These are phyloP conservation scores for Cyprinodon brontotheroides DNA, from an alignment of 2,113 vertebrate genomes.

Conservation along the genomic window DNA sequence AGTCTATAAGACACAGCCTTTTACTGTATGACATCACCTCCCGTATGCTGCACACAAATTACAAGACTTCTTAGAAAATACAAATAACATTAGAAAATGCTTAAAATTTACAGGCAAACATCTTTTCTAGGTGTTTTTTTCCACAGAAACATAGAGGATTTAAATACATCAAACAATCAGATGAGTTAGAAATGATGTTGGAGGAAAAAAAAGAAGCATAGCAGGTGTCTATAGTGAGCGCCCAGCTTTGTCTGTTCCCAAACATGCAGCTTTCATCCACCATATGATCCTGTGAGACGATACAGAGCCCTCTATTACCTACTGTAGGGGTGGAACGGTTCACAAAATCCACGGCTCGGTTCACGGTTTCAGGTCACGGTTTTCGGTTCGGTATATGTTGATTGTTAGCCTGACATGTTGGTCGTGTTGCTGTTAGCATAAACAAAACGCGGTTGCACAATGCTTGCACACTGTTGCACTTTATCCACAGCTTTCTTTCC, in stretches of 20 bases:
- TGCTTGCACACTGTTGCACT: too few species aligned
- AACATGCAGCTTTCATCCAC: constrained; percentile 52
- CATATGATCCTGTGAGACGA: constrained; percentile 37
- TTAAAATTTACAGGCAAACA: constrained; percentile 35
- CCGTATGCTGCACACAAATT: constrained; percentile 67
- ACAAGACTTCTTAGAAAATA: constrained; percentile 32
- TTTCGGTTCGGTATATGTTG: too few species aligned
- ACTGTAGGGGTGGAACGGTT: too few species aligned
- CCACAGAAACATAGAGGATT: constrained; percentile 31
- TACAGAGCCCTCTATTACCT: background rate
- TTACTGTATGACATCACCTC: constrained; percentile 39
- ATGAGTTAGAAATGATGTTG: constrained; percentile 30
- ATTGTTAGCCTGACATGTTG: too few species aligned
- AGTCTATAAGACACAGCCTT: constrained; percentile 30
- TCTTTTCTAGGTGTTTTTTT: constrained; percentile 10
- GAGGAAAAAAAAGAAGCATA: background rate
- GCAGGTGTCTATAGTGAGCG: constrained; percentile 58
- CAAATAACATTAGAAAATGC: background rate
- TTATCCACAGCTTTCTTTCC: too few species aligned
- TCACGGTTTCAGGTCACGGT: too few species aligned
- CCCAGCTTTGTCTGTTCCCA: constrained; percentile 76
- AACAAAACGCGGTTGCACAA: too few species aligned
- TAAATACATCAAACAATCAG: constrained; percentile 9
- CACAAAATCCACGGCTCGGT: too few species aligned
- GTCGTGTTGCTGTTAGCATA: too few species aligned